Evolutionary conservation across 1,140 invertebrate species (phyloP).

Genomic region (Diploscapter pachys): DNA sequence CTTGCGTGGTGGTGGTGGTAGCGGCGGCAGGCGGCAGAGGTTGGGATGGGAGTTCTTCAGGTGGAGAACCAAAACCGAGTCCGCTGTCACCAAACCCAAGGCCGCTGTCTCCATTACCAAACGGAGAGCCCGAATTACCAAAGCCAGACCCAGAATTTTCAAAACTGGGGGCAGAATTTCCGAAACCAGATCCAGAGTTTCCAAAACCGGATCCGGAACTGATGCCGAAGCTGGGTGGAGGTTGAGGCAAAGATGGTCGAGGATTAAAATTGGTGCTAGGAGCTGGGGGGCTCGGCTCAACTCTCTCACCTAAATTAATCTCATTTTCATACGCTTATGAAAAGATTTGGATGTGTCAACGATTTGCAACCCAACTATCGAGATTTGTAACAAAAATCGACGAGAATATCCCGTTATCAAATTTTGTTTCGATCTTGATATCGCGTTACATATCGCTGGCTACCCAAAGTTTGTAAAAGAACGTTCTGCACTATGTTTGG

Average conservation of each 20-base stretch:
- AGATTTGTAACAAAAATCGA: no score
- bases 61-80: not conserved
- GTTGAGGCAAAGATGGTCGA: not conserved
- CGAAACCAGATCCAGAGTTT: constrained; percentile 19
- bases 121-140: constrained; percentile 4
- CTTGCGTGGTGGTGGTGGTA: constrained; percentile 12
- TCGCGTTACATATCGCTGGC: no score
- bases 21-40: constrained; percentile 11
- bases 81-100: constrained; percentile 10
- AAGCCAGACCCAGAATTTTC: constrained; percentile 11
- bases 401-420: no score
- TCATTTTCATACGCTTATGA: no score
- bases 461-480: no score
- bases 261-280: not conserved
- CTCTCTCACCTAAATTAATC: no score
- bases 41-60: constrained; percentile 13
- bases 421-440: no score
- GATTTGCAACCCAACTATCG: no score
- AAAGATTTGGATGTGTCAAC: no score
- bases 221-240: not conserved
- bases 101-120: not conserved
- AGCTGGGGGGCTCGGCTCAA: no score
- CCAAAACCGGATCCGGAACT: not conserved
- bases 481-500: no score
- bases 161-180: constrained; percentile 21